phyloP scores from a whole-genome alignment of 2,888 invertebrate genomes.

The Drosophila melanosoma region DNA sequence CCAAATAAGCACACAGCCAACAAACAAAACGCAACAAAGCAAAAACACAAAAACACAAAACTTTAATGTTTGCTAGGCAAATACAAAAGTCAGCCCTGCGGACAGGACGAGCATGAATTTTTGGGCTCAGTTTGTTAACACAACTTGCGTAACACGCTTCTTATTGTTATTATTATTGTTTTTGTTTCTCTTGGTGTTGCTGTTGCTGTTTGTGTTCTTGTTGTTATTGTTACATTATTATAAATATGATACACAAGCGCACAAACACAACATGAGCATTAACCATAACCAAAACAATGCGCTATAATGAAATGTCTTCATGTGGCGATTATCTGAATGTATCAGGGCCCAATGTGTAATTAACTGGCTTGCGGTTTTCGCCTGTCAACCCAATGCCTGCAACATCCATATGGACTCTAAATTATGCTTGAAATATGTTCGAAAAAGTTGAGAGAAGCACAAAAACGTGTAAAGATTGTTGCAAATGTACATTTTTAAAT shows the following conservation, averaged over 20 bases:
- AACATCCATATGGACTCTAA: conserved; percentile 5
- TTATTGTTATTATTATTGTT: conserved; percentile 45
- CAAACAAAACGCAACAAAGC: conserved; percentile 38
- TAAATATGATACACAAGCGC: conserved; percentile 50
- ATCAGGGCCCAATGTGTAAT: conserved; percentile 68
- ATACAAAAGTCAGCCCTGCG: conserved; percentile 55
- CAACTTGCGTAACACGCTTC: conserved; percentile 49
- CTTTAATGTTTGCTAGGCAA: conserved; percentile 77
- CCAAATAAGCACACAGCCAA: conserved; percentile 67
- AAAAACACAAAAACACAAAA: conserved; percentile 52
- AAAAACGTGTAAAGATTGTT: neutral
- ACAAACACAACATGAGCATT: conserved; percentile 26
- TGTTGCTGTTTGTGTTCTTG: conserved; percentile 31
- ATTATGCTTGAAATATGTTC: conserved; percentile 10
- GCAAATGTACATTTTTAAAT: conserved; percentile 15
- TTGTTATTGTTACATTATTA: conserved; percentile 45
- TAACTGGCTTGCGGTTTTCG: conserved; percentile 56
- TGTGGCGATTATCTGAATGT: conserved; percentile 74
- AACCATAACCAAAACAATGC: conserved; percentile 52
- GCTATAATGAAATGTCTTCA: conserved; percentile 75
- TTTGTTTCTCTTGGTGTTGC: conserved; percentile 9
- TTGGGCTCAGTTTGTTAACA: conserved; percentile 33
- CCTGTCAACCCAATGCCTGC: neutral
- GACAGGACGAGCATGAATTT: conserved; percentile 36
- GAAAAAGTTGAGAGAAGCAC: neutral